Base-by-base conservation (phyloP, 2,888 invertebrate species). In the Drosophila monieri region DNA sequence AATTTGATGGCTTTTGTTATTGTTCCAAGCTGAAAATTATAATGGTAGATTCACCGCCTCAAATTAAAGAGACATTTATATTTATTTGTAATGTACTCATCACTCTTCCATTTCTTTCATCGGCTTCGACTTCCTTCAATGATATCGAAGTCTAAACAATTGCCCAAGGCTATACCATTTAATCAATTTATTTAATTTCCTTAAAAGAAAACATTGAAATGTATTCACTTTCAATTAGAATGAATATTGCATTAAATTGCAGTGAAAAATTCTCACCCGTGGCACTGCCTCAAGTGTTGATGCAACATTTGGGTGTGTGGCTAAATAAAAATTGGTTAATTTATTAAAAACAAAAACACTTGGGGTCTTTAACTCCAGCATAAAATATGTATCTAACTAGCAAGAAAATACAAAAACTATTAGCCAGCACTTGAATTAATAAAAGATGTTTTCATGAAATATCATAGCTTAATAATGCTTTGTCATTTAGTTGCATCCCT, bases 1-100 rank as follows among this genome's bases (percentile, higher is more conserved):
- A 59, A 68, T 67, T 68, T 59, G 43, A 68, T 59, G 48, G 43
- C 59, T 44, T 67, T 59, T 53, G 15, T 37, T 37, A n/a, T 49
- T 44, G 4, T 14, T 27, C n/a, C 12, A 14, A 9, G 23, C 23
- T 9, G 32, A n/a, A 23, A 10, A 32, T n/a, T 14, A 15, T 12
- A 52, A 3, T 1, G 23, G 1, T 18, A 25, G 39, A 15, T 14
- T n/a, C 25, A n/a, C 10, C 8, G 12, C 14, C 12, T 14, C 27
- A 8, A 39, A 15, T 23, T 54, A 3, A 18, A 23, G 4, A 1
- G 0, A 9, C 32, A 55, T 27, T 14, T n/a, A 0, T 21, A 30
- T 60, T 12, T 9, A 10, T 9, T 21, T 18, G 39, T 23, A 27
- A 23, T 46, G 51, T 14, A 15, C 35, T 10, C 4, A 35, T 2